A percentile compares a stretch with the other conserved stretches of the same genome.
phyloP scores from a whole-genome alignment of 2,113 vertebrate genomes.

The Dipodomys stephensi region DNA sequence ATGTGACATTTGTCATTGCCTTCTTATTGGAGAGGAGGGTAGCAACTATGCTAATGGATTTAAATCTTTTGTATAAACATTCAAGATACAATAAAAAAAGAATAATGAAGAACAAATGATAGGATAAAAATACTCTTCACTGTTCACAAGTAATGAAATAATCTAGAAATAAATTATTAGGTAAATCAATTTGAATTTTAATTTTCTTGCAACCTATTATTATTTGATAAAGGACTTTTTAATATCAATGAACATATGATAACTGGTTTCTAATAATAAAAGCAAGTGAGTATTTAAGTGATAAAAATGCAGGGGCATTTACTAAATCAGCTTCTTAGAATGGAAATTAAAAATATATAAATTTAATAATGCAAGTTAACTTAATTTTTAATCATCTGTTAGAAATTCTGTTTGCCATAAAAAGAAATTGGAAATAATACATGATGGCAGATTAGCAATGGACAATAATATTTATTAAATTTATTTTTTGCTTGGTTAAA shows the following conservation, averaged over 20 bases:
- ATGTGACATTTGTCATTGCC: too few relatives aligned
- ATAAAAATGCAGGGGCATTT: neutral
- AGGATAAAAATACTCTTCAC: neutral
- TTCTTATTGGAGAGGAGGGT: too few relatives aligned
- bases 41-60: too few relatives aligned
- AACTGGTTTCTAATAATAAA: constrained; percentile 20
- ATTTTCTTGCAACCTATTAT: neutral
- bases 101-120: neutral
- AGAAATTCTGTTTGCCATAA: neutral
- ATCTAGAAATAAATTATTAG: neutral
- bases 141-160: neutral
- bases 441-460: constrained; percentile 65
- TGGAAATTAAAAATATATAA: constrained; percentile 33
- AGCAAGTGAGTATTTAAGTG: neutral
- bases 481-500: constrained; percentile 80
- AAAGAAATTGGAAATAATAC: constrained; percentile 35
- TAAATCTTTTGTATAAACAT: too few relatives aligned
- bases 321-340: neutral
- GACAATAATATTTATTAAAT: constrained; percentile 76
- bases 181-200: neutral
- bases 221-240: neutral
- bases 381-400: constrained; percentile 54
- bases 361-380: constrained; percentile 24
- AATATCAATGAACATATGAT: neutral
- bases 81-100: too few relatives aligned